These are phyloP conservation scores for Phrynocephalus forsythii DNA, from an alignment of 2,797 vertebrate genomes.

Conservation along the genomic window DNA sequence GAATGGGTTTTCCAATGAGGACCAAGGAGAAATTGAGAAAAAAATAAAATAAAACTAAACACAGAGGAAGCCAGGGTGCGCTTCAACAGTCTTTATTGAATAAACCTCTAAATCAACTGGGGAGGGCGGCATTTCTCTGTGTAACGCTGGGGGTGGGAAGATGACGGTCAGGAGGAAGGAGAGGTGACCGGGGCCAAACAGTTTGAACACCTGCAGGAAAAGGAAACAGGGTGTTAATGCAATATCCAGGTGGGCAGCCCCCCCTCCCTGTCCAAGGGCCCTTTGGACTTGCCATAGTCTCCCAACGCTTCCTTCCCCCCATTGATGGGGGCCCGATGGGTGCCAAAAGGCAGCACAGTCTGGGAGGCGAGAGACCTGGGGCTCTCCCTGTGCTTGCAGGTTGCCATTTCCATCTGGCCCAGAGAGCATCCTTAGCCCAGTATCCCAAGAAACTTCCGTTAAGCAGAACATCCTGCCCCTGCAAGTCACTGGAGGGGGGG, in stretches of 20 bases:
- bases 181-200: fast-evolving
- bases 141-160: too few species aligned
- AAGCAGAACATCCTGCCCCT: too few species aligned
- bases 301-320: background rate
- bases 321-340: too few species aligned
- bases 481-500: too few species aligned
- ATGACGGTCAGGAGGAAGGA: background rate
- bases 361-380: background rate
- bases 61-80: background rate
- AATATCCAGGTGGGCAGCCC: too few species aligned
- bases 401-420: background rate
- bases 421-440: too few species aligned
- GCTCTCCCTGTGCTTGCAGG: background rate
- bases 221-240: too few species aligned
- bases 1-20: too few species aligned
- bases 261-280: too few species aligned
- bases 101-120: background rate
- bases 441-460: too few species aligned
- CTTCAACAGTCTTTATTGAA: background rate
- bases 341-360: background rate
- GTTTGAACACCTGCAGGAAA: background rate
- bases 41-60: background rate
- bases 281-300: background rate
- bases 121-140: fast-evolving
- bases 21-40: background rate